Base-by-base conservation (phyloP, 2,888 invertebrate species). In the Habrosyne pyritoides region DNA sequence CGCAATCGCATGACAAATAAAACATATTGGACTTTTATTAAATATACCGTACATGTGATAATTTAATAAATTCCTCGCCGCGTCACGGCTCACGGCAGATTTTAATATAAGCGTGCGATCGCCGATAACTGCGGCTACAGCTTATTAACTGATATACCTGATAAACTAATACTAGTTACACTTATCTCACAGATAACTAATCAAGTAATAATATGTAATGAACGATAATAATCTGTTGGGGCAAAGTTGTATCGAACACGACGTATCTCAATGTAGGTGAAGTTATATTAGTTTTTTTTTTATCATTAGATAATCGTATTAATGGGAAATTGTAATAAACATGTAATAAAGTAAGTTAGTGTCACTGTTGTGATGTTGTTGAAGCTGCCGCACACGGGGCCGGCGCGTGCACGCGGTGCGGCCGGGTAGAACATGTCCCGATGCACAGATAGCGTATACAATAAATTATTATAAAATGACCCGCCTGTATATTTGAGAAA, bases 141-240 rank as follows among this genome's bases (percentile, higher is more conserved):
- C 67, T 66, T 74, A 77, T 77, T 73, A 75, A 66, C 70, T 66
- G 77, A 71, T 72, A 75, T 30, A 42, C 50, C 54, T 24, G 69
- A 71, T 72, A 74, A 64, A 64, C 57, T 67, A 66, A 71, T 71
- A 54, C 65, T 60, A 55, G 47, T 71, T 67, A 64, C 59, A 53
- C 46, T 49, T 64, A 66, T 66, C 60, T 24, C 36, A 0, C 7
- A 24, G 78, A 78, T 77, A 74, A 61, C 57, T 63, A 63, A 74
- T 76, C 74, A 75, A 62, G 56, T 73, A 75, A 76, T 79, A 71
- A 74, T 75, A 61, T 64, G 66, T 75, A 66, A 71, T 71, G 64
- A 69, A 47, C 54, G 67, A 66, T 69, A 63, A 69, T 63, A 67
- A 60, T 61, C 64, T 65, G 67, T 63, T 66, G 62, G 61, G 66